phyloP scores from a whole-genome alignment of 2,888 invertebrate species.

The Caenorhabditis sp. region DNA sequence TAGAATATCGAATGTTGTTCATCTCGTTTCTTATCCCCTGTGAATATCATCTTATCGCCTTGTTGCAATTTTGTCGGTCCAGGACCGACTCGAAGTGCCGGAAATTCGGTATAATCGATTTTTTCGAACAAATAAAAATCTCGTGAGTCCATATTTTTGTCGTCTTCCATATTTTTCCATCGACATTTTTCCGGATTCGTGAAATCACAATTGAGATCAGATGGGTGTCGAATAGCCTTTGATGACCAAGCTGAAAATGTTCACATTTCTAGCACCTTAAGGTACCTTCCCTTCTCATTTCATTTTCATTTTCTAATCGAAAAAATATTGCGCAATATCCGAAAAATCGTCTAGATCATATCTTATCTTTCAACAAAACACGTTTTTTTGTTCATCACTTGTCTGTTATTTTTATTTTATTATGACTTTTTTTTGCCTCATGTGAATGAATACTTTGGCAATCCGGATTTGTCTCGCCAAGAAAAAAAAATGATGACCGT shows the following conservation, averaged over 20 bases:
- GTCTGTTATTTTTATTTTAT: neutral
- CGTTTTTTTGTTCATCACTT: neutral
- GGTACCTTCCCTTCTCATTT: too few species aligned
- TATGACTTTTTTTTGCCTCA: neutral
- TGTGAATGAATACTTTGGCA: neutral
- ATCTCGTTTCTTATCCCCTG: conserved; percentile 56
- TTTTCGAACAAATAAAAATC: conserved; percentile 69
- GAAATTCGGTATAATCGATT: conserved; percentile 67
- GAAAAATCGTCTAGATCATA: neutral
- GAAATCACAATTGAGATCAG: conserved; percentile 67
- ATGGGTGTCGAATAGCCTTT: conserved; percentile 58
- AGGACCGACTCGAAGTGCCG: conserved; percentile 64
- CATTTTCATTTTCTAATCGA: neutral
- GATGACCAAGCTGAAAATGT: conserved; percentile 25
- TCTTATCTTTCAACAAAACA: neutral
- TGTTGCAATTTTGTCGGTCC: conserved; percentile 67
- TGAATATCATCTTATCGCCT: conserved; percentile 57
- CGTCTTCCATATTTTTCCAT: conserved; percentile 64
- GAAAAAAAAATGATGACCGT: neutral
- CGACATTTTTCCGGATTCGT: conserved; percentile 56
- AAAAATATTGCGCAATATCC: neutral
- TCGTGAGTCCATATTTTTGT: conserved; percentile 32
- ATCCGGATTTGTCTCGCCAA: neutral
- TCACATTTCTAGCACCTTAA: too few species aligned
- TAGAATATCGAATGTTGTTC: conserved; percentile 65